phyloP scores from a whole-genome alignment of 2,113 vertebrate species.

The Tyrannus savana region DNA sequence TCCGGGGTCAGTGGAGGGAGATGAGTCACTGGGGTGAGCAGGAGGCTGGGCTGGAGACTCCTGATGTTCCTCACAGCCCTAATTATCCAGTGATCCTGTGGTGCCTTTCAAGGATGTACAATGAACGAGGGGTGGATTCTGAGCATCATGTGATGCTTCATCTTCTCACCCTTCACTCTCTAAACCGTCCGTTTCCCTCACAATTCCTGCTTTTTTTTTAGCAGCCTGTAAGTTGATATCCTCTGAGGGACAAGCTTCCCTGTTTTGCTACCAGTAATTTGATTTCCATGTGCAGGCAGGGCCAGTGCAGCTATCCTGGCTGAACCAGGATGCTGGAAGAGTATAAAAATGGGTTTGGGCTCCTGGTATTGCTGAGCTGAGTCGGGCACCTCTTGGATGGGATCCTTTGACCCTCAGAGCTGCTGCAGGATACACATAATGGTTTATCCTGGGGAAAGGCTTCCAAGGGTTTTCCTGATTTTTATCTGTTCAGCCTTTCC shows the following conservation, averaged over 20 bases:
- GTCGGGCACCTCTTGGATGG: background rate
- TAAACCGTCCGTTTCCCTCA: background rate
- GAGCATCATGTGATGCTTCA: background rate
- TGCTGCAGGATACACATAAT: background rate
- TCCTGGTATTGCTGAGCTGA: background rate
- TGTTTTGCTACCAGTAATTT: background rate
- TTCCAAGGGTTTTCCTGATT: background rate
- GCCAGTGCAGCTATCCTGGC: background rate
- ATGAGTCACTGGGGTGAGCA: background rate
- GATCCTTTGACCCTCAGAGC: background rate
- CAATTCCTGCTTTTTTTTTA: background rate
- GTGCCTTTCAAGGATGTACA: background rate
- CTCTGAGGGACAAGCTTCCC: background rate
- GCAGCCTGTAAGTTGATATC: background rate
- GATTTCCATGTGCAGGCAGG: background rate
- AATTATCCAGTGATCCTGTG: background rate
- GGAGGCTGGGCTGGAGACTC: background rate
- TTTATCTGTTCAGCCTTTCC: background rate
- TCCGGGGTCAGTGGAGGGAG: background rate
- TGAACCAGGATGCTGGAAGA: background rate
- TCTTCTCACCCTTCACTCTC: background rate
- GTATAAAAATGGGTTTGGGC: background rate
- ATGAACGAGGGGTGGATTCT: background rate
- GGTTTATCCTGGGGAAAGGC: background rate
- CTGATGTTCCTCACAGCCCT: background rate